phyloP scores from a whole-genome alignment of 2,888 invertebrate species.

The Perithous albicinctus region DNA sequence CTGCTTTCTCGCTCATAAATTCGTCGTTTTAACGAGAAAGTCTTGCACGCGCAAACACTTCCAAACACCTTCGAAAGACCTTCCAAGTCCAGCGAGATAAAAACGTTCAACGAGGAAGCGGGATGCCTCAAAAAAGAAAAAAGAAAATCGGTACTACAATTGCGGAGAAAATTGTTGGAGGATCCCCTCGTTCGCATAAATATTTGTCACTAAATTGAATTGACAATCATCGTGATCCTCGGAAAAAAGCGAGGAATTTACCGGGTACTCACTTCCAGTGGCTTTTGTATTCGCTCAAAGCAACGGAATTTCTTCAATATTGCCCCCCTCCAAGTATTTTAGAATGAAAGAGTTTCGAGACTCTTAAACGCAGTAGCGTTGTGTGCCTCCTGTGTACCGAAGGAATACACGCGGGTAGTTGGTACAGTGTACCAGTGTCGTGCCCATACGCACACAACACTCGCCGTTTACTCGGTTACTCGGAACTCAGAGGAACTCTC shows the following conservation, averaged over 20 bases:
- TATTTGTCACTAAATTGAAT: neutral
- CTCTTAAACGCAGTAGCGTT: neutral
- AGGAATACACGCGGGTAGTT: neutral
- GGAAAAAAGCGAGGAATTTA: neutral
- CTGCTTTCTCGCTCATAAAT: constrained; percentile 54
- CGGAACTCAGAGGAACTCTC: constrained; percentile 37
- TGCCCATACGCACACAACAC: neutral
- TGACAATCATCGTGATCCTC: neutral
- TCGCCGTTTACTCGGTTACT: constrained; percentile 27
- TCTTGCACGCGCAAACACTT: neutral
- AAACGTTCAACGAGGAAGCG: neutral
- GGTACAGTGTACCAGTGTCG: neutral
- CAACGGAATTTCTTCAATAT: neutral
- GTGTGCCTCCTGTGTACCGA: constrained; percentile 1
- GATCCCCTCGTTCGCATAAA: too few relatives aligned
- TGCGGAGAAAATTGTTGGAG: neutral
- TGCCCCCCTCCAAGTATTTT: neutral
- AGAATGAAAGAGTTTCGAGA: constrained; percentile 9
- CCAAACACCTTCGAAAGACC: neutral
- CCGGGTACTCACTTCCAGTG: neutral
- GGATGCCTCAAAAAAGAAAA: neutral
- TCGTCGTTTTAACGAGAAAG: constrained; percentile 30
- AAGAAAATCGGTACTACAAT: neutral
- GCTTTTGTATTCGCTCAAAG: neutral
- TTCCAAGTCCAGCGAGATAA: neutral